phyloP scores from a whole-genome alignment of 1,140 invertebrate genomes.

The Zaprionus africanus region DNA sequence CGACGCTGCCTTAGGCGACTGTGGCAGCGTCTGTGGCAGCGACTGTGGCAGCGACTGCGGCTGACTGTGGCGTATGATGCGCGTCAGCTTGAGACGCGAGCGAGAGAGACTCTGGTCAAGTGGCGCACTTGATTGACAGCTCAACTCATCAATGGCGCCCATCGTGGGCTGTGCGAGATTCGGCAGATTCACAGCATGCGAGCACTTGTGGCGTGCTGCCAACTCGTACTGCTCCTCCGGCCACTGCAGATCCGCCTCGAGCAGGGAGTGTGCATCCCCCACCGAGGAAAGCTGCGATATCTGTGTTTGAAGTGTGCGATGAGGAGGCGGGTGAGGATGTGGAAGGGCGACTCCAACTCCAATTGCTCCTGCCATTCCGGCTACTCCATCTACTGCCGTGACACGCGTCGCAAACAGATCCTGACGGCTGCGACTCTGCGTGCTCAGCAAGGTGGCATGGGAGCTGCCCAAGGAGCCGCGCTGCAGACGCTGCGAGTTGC shows the following conservation, averaged over 20 bases:
- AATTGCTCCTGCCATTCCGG: background rate
- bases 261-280: conserved; percentile 74
- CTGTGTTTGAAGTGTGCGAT: conserved; percentile 72
- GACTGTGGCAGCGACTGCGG: conserved; percentile 19
- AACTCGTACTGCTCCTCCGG: conserved; percentile 59
- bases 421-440: conserved; percentile 76
- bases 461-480: conserved; percentile 72
- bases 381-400: background rate
- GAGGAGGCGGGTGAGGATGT: conserved; percentile 29
- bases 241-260: conserved; percentile 70
- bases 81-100: conserved; percentile 76
- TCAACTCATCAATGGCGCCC: conserved; percentile 75
- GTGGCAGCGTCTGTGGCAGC: background rate
- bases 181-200: conserved; percentile 16
- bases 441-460: conserved; percentile 84
- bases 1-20: conserved; percentile 11
- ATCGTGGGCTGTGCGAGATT: conserved; percentile 47
- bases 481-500: conserved; percentile 57
- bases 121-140: conserved; percentile 40
- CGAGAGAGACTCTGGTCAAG: conserved; percentile 42
- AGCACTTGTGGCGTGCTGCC: conserved; percentile 35
- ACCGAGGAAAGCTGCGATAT: conserved; percentile 78
- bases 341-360: conserved; percentile 7
- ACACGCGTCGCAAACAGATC: conserved; percentile 58
- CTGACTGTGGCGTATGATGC: conserved; percentile 63